Evolutionary conservation across 2,113 vertebrate genomes (phyloP), one percentile per base, ranked within the genome.

Genomic region (Emydura subglobosa): DNA sequence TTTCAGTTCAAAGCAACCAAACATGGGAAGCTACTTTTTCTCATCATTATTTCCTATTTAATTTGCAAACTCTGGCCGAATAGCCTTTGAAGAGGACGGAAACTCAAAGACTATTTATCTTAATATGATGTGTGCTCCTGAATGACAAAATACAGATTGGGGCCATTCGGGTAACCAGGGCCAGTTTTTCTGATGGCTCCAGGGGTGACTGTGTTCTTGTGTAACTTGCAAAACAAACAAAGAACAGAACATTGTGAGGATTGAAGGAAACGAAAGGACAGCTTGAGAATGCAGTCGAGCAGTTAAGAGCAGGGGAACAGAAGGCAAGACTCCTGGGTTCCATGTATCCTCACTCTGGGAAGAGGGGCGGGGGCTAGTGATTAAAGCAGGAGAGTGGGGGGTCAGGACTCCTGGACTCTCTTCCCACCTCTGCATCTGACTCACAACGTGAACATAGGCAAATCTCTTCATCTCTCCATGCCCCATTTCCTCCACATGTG

Each of bases 261-360:
- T 80, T 68, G 22, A 39, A 81, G 82, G 31, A 85, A 9, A 94
- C 6, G 57, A 59, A 84, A 1, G n/a, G 81, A 51, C 82, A 78
- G 3, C 79, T 88, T 72, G 94, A 96, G 81, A 27, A 59, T 59
- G 8, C 9, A 29, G 29, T 49, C 68, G 6, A 17, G 91, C 31
- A 92, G 89, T 89, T 1, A 57, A 86, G 51, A 92, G 31, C 83
- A 79, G 6, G 79, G 94, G 91, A 94, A 91, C 84, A 81, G 74
- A 83, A 82, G 84, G 54, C 0, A 0, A 61, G 53, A 93, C 22
- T 39, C 34, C 42, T 24, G 54, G 47, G 2, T 78, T 72, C 44
- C 29, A 42, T 76, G 51, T 91, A 81, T 82, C 74, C 42, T 91
- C 1, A 0, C 83, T 84, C 14, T 51, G 39, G 76, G 61, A 31